Base-by-base conservation (phyloP, 1,140 invertebrate genomes). In the Listronotus bonariensis region DNA sequence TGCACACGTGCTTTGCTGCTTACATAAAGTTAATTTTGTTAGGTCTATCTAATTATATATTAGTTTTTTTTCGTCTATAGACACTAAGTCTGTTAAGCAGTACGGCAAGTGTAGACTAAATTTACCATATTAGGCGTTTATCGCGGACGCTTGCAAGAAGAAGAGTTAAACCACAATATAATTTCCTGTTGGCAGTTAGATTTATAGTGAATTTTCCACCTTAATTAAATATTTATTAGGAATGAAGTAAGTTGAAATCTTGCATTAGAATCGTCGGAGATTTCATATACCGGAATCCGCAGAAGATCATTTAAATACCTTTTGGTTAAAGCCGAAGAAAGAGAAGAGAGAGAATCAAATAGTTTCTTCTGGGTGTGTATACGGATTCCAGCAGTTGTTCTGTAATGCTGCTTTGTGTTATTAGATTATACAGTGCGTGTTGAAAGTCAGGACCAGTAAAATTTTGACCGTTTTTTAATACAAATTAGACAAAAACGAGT, bases 251-350 rank as follows among this genome's bases (percentile, higher is more conserved):
- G 42, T 48, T 34, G 59, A 43, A 61, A 52, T 52, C 46, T 42
- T 38, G 49, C 26, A 6, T 41, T 53, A 20, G 48, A 36, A 61
- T 61, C 59, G 57, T 48, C 59, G 49, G 49, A 53, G n/a, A 42
- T 61, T 61, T 48, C n/a, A n/a, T 52, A 41, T 26, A 3, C 46
- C 41, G 59, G 52, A 56, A 55, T 64, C 53, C 34, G 61, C 40
- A n/a, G 52, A 52, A 46, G 41, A 64, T 55, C 53, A 56, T 54
- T 65, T 65, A 65, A 65, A 65, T 65, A 65, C 62, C 53, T 65
- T 65, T 65, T 65, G 59, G 48, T 61, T n/a, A 52, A 38, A 20
- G 34, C 48, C 49, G 34, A 42, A 48, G 46, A 40, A 9, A 36
- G 57, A 15, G 38, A 26, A 8, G 14, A 18, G 18, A 41, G 53